Conservation (phyloP, 2,888 invertebrate genomes). For the Iselma pallidipennis region DNA sequence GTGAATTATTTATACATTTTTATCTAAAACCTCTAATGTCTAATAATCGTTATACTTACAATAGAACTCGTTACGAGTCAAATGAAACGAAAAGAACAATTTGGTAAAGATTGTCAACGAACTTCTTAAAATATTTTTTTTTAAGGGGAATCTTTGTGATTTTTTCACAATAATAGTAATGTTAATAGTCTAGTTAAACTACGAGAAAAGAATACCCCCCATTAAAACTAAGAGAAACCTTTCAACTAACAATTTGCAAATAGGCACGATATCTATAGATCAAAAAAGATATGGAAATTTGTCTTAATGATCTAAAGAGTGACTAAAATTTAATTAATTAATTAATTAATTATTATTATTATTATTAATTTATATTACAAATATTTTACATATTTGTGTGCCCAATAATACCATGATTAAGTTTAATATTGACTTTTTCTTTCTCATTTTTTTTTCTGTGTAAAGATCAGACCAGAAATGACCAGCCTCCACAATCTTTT, state of each 20-base stretch:
- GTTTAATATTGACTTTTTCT: slow-evolving; percentile 28
- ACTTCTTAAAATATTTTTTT: not conserved
- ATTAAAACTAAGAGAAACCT: slow-evolving; percentile 4
- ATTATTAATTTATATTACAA: slow-evolving; percentile 11
- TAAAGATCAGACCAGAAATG: not conserved
- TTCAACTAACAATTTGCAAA: slow-evolving; percentile 6
- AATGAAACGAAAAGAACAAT: not conserved
- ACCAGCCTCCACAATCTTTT: not conserved
- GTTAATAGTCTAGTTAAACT: not conserved
- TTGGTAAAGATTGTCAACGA: slow-evolving; percentile 24
- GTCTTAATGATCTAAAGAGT: slow-evolving; percentile 16
- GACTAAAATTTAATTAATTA: slow-evolving; percentile 27
- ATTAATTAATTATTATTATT: slow-evolving; percentile 14
- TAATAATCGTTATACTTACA: slow-evolving; percentile 15
- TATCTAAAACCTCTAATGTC: slow-evolving; percentile 2
- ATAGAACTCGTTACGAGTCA: slow-evolving; percentile 22
- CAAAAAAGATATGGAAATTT: slow-evolving; percentile 23
- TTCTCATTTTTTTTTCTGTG: not conserved
- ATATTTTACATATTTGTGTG: slow-evolving; percentile 27
- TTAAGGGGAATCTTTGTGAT: not conserved
- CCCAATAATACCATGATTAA: slow-evolving; percentile 38
- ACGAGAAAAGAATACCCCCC: not conserved
- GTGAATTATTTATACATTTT: not conserved
- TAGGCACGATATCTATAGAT: slow-evolving; percentile 34
- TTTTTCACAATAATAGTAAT: not conserved